Conservation (phyloP, 37 sponge, comb jelly and placozoan species). For the Crambe crambe region DNA sequence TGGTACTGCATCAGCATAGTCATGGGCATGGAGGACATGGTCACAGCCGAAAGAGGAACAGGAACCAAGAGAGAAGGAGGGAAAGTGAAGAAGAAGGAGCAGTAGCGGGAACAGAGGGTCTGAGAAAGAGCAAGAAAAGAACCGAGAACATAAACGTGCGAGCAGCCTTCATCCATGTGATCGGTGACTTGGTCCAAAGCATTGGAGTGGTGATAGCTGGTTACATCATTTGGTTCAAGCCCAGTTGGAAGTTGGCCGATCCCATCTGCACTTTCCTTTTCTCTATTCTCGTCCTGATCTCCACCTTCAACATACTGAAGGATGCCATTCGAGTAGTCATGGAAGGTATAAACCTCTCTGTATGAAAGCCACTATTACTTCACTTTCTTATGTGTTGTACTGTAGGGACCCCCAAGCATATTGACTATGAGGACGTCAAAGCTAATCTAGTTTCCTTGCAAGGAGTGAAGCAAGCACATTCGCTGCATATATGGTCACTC, state of each 20-base stretch:
- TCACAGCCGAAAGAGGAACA: constrained; percentile 23
- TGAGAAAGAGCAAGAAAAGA: background rate
- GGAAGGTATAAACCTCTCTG: constrained; percentile 95
- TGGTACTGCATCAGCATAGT: constrained; percentile 74
- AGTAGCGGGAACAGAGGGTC: background rate
- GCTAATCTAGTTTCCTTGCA: constrained; percentile 9
- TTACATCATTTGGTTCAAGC: constrained; percentile 94
- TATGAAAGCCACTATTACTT: background rate
- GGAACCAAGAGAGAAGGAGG: background rate
- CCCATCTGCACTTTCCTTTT: constrained; percentile 94
- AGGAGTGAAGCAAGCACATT: constrained; percentile 61
- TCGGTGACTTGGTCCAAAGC: constrained; percentile 97
- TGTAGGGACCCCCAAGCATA: constrained; percentile 42
- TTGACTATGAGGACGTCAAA: constrained; percentile 48
- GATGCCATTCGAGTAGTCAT: constrained; percentile 95
- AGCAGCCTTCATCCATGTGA: constrained; percentile 96
- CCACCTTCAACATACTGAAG: constrained; percentile 87
- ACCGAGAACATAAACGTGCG: constrained; percentile 88
- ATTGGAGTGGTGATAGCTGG: constrained; percentile 97
- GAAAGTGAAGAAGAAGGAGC: background rate
- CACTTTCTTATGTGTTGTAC: too few species aligned
- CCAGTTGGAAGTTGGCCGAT: constrained; percentile 91
- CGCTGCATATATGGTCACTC: constrained; percentile 69
- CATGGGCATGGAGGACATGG: constrained; percentile 67
- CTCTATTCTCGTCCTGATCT: constrained; percentile 40